These are phyloP conservation scores for Dasypolia templi DNA, from an alignment of 2,888 invertebrate species.

Conservation along the genomic window DNA sequence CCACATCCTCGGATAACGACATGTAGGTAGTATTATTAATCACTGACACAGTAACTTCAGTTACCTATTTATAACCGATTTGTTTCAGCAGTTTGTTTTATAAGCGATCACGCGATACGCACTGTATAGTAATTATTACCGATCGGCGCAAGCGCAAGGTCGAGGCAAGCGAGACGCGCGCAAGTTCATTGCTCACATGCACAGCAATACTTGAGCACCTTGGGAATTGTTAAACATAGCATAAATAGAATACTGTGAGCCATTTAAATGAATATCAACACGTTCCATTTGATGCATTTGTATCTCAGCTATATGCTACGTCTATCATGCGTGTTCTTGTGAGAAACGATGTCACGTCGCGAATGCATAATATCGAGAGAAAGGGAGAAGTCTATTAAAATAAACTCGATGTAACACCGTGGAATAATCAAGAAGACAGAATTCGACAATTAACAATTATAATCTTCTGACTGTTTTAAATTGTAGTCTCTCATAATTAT, in stretches of 20 bases:
- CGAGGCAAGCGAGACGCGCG: constrained; percentile 71
- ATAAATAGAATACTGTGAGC: constrained; percentile 43
- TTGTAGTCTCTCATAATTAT: too few species aligned
- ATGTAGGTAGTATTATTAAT: constrained; percentile 18
- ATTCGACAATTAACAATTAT: not conserved
- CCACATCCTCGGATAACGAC: constrained; percentile 47
- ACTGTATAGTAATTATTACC: constrained; percentile 44
- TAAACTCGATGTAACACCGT: constrained; percentile 26
- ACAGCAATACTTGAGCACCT: constrained; percentile 59
- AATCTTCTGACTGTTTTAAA: not conserved
- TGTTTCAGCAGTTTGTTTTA: constrained; percentile 63
- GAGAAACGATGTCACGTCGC: constrained; percentile 26
- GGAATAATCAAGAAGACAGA: constrained; percentile 10
- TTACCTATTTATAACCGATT: constrained; percentile 56
- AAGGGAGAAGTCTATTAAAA: constrained; percentile 25
- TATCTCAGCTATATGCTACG: not conserved
- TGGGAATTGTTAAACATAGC: constrained; percentile 49
- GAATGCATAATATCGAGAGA: constrained; percentile 23
- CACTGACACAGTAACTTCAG: constrained; percentile 54
- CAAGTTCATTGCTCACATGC: constrained; percentile 76
- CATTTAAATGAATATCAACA: constrained; percentile 32
- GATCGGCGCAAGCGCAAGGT: constrained; percentile 71
- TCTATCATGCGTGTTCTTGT: constrained; percentile 14
- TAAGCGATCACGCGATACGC: constrained; percentile 66
- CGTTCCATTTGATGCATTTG: constrained; percentile 19